These are phyloP conservation scores for Diuraphis noxia DNA, from an alignment of 1,140 invertebrate genomes.

Conservation along the genomic window DNA sequence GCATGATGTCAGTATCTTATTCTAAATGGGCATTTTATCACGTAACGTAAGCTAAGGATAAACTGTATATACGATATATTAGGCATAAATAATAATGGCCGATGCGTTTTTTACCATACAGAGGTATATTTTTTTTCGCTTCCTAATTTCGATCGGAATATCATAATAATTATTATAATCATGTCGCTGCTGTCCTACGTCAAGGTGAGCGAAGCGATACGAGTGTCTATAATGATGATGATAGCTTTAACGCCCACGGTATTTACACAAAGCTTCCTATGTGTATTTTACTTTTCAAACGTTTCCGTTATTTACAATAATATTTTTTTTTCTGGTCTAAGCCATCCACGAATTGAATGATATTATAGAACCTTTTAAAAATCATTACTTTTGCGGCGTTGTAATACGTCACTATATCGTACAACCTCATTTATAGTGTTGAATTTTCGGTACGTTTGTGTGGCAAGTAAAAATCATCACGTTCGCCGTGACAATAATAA, in stretches of 20 bases:
- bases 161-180: too few relatives aligned
- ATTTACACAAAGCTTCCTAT: background rate
- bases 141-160: background rate
- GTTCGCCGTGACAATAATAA: background rate
- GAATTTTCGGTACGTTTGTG: background rate
- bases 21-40: background rate
- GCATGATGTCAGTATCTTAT: background rate
- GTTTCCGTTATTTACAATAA: background rate
- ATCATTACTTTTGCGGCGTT: background rate
- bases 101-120: too few relatives aligned
- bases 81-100: background rate
- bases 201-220: too few relatives aligned
- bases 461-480: background rate
- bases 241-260: too few relatives aligned
- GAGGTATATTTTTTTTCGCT: too few relatives aligned
- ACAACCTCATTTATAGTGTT: background rate
- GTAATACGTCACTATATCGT: background rate
- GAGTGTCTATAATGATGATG: too few relatives aligned
- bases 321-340: background rate
- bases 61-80: too few relatives aligned
- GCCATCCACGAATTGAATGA: background rate
- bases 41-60: background rate
- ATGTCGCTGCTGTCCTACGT: too few relatives aligned
- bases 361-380: background rate
- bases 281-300: background rate